A percentile compares a stretch with the other conserved stretches of the same genome.
Evolutionary conservation across 2,888 invertebrate genomes (phyloP).

Genomic region (Salticus scenicus): DNA sequence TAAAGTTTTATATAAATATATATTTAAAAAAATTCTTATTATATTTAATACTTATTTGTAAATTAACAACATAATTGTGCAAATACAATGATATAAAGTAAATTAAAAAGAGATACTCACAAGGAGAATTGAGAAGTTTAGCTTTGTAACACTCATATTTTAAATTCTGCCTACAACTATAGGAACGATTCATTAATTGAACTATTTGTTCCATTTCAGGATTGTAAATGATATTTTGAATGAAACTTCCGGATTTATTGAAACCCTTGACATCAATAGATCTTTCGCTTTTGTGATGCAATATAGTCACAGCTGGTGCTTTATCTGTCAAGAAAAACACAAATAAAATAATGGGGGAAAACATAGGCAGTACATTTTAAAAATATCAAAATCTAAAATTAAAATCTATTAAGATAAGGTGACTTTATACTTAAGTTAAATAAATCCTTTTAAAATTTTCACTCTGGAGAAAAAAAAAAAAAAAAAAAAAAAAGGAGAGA

Average conservation of each 20-base stretch:
- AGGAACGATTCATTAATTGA: conserved; percentile 89
- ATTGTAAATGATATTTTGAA: conserved; percentile 90
- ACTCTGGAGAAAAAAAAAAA: too few relatives aligned
- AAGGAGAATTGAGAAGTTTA: conserved; percentile 88
- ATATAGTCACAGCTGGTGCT: conserved; percentile 85
- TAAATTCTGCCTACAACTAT: conserved; percentile 87
- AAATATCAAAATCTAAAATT: too few relatives aligned
- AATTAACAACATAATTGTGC: too few relatives aligned
- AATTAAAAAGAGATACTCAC: conserved; percentile 78
- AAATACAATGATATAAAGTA: too few relatives aligned
- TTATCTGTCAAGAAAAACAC: conserved; percentile 82
- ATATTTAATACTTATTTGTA: too few relatives aligned
- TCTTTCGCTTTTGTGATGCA: conserved; percentile 86
- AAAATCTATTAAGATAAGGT: too few relatives aligned
- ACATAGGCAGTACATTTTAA: conserved; percentile 38
- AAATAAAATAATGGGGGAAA: background rate
- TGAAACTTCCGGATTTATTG: conserved; percentile 92
- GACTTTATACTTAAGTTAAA: too few relatives aligned
- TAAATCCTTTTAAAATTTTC: too few relatives aligned
- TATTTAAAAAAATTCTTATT: too few relatives aligned
- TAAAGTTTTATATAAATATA: too few relatives aligned
- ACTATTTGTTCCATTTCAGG: conserved; percentile 88
- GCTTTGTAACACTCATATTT: conserved; percentile 90
- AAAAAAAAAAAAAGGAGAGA: too few relatives aligned
- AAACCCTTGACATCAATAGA: conserved; percentile 91